A percentile compares a stretch with the other conserved stretches of the same genome.
phyloP scores from a whole-genome alignment of 1,140 invertebrate genomes.

The Drosophila sturtevanti region DNA sequence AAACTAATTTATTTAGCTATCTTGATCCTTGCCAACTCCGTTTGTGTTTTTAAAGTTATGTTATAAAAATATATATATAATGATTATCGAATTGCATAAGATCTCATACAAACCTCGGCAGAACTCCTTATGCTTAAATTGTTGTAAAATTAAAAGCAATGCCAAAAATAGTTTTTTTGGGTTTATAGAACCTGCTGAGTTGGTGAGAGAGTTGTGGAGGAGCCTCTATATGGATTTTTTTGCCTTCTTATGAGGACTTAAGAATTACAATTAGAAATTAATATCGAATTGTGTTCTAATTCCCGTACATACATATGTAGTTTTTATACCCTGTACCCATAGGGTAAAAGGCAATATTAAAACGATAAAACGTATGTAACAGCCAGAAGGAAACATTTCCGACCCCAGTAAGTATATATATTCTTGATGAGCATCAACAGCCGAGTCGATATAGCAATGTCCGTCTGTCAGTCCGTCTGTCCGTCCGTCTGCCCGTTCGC shows the following conservation, averaged over 20 bases:
- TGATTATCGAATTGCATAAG: constrained; percentile 76
- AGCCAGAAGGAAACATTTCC: too few species aligned
- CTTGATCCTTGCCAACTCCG: neutral
- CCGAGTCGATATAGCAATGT: too few species aligned
- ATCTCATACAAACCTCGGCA: constrained; percentile 53
- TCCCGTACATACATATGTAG: constrained; percentile 32
- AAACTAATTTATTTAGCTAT: constrained; percentile 38
- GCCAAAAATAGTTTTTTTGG: constrained; percentile 54
- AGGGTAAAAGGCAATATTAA: too few species aligned
- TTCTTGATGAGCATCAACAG: too few species aligned
- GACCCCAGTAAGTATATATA: too few species aligned
- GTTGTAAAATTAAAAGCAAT: constrained; percentile 56
- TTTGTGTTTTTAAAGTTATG: constrained; percentile 8
- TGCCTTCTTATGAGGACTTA: constrained; percentile 55
- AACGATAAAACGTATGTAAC: too few species aligned
- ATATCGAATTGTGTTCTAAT: constrained; percentile 17
- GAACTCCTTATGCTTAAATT: neutral
- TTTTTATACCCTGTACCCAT: too few species aligned
- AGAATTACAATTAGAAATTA: constrained; percentile 25
- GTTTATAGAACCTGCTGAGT: constrained; percentile 42
- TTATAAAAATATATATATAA: constrained; percentile 72
- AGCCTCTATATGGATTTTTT: constrained; percentile 45
- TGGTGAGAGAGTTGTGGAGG: constrained; percentile 36
- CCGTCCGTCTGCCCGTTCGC: too few species aligned
- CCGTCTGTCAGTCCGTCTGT: too few species aligned